Evolutionary conservation across 1,140 invertebrate genomes (phyloP).

Genomic region (Heliothis subflexa): DNA sequence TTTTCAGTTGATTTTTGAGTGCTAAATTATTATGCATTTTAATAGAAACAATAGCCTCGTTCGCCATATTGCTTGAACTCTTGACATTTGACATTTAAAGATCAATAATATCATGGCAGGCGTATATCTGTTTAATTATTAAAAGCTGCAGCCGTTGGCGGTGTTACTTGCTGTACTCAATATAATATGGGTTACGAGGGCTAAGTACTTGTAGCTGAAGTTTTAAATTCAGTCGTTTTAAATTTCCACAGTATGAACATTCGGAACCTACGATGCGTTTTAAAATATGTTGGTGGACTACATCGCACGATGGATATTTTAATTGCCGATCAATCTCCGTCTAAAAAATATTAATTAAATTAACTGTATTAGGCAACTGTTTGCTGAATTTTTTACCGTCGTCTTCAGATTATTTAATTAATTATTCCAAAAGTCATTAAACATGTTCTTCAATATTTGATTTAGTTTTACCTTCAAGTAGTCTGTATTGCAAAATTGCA

Average conservation of each 20-base stretch:
- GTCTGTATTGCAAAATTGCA: slow-evolving; percentile 24
- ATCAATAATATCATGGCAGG: slow-evolving; percentile 47
- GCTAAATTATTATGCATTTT: slow-evolving; percentile 6
- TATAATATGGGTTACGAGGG: slow-evolving; percentile 6
- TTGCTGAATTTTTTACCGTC: too few species aligned
- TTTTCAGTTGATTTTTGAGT: too few species aligned
- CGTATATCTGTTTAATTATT: slow-evolving; percentile 34
- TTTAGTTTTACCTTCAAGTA: slow-evolving; percentile 36
- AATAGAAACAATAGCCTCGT: slow-evolving; percentile 15
- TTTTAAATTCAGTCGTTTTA: background rate
- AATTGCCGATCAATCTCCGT: too few species aligned
- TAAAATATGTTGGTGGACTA: too few species aligned
- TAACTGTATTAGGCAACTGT: too few species aligned
- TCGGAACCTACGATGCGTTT: too few species aligned
- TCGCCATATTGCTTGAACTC: slow-evolving; percentile 11
- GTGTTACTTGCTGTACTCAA: background rate
- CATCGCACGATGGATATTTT: too few species aligned
- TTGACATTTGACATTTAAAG: slow-evolving; percentile 51
- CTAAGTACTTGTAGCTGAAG: background rate
- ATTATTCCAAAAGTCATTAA: background rate
- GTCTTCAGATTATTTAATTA: too few species aligned
- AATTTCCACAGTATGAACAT: background rate
- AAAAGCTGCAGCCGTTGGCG: slow-evolving; percentile 1
- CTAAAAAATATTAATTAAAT: too few species aligned
- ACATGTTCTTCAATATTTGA: background rate